phyloP scores from a whole-genome alignment of 2,888 invertebrate genomes.

The Notocelia uddmanniana region DNA sequence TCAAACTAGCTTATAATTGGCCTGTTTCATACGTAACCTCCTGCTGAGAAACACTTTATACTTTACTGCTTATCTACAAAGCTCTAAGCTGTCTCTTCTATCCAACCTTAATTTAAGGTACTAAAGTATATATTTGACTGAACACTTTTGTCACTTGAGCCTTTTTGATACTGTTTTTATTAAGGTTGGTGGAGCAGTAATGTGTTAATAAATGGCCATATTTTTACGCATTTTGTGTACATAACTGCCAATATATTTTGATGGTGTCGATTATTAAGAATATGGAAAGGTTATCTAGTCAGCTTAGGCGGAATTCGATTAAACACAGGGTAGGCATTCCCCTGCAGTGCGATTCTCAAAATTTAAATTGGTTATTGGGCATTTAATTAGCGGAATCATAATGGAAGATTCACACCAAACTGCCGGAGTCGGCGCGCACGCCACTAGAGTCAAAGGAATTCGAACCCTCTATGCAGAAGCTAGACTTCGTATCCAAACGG shows the following conservation, averaged over 20 bases:
- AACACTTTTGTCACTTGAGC: background rate
- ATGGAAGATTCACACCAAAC: too few species aligned
- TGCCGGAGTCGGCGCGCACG: too few species aligned
- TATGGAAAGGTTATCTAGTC: background rate
- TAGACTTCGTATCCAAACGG: too few species aligned
- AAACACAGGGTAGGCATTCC: too few species aligned
- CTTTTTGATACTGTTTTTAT: background rate
- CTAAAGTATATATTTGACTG: background rate
- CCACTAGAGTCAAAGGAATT: too few species aligned
- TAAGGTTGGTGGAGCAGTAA: constrained; percentile 15
- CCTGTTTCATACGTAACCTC: constrained; percentile 28
- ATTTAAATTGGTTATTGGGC: too few species aligned
- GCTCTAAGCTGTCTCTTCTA: background rate
- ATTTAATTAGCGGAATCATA: too few species aligned
- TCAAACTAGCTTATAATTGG: constrained; percentile 40
- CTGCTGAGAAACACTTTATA: constrained; percentile 29
- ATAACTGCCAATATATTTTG: constrained; percentile 24
- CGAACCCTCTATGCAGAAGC: too few species aligned
- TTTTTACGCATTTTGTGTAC: constrained; percentile 10
- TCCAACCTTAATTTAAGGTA: background rate
- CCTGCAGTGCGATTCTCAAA: too few species aligned
- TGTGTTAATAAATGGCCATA: constrained; percentile 28
- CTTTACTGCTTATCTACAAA: constrained; percentile 24
- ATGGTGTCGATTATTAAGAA: background rate
- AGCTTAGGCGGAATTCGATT: too few species aligned